These are phyloP conservation scores for Brenthis daphne DNA, from an alignment of 2,888 invertebrate genomes.

Conservation along the genomic window DNA sequence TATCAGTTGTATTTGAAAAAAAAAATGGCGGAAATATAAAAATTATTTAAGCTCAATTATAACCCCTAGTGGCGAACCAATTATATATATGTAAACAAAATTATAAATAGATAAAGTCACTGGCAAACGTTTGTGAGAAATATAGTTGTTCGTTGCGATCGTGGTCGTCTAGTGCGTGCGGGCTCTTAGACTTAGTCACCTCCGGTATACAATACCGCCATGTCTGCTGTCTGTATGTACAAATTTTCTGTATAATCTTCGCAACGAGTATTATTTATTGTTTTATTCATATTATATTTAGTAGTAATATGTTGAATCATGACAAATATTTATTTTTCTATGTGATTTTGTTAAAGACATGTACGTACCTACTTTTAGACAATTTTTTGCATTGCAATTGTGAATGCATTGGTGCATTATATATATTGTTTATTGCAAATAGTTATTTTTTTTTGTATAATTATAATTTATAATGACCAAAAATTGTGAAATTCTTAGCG, in stretches of 20 bases:
- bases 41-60: too few species aligned
- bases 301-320: constrained; percentile 70
- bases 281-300: constrained; percentile 53
- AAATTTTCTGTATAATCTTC: constrained; percentile 52
- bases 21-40: too few species aligned
- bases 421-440: constrained; percentile 44
- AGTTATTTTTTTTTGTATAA: constrained; percentile 31
- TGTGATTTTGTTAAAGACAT: constrained; percentile 38
- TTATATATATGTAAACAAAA: too few species aligned
- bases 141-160: too few species aligned
- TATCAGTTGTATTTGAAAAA: too few species aligned
- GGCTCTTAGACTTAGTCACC: constrained; percentile 36
- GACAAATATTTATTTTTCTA: constrained; percentile 76
- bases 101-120: too few species aligned
- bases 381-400: constrained; percentile 41
- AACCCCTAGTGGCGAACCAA: too few species aligned
- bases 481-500: constrained; percentile 24
- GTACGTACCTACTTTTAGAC: constrained; percentile 36
- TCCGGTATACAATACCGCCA: constrained; percentile 43
- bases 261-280: constrained; percentile 70
- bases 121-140: too few species aligned
- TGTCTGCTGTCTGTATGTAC: constrained; percentile 65
- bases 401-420: constrained; percentile 55
- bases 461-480: constrained; percentile 31
- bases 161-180: too few species aligned